phyloP scores from a whole-genome alignment of 2,797 vertebrate genomes.

The Florisuga fusca region DNA sequence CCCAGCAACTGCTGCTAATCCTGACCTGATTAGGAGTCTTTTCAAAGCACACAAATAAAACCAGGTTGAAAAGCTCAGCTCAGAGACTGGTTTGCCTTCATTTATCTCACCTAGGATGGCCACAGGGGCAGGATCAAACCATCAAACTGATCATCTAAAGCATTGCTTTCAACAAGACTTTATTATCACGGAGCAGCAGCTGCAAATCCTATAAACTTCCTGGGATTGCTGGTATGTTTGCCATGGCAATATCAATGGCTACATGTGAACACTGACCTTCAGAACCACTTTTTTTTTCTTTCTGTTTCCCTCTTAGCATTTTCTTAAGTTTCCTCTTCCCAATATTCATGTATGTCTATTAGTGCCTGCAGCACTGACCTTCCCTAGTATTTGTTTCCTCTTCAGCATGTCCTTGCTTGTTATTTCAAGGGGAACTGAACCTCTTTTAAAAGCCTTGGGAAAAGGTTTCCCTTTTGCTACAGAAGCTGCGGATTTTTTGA shows the following conservation, averaged over 20 bases:
- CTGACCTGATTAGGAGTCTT: slow-evolving; percentile 25
- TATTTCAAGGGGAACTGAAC: background rate
- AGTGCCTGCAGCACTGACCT: background rate
- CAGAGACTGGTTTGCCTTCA: background rate
- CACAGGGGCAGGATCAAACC: background rate
- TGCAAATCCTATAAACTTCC: background rate
- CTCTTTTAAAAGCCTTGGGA: background rate
- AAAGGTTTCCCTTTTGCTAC: background rate
- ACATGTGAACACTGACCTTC: background rate
- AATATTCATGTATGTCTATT: background rate
- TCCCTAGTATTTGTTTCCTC: background rate
- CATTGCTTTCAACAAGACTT: background rate
- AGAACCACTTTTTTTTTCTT: background rate
- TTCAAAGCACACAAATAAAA: slow-evolving; percentile 30
- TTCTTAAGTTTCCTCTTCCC: background rate
- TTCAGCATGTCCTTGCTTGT: background rate
- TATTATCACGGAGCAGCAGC: background rate
- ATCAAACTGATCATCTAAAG: background rate
- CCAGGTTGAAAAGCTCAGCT: slow-evolving; percentile 1
- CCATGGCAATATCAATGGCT: background rate
- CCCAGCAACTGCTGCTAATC: background rate
- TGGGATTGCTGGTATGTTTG: background rate
- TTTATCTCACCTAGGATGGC: background rate
- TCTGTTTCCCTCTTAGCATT: background rate
- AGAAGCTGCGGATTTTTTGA: background rate